These are phyloP conservation scores for Carcharodon carcharias DNA, from an alignment of 2,797 vertebrate genomes.

Conservation along the genomic window DNA sequence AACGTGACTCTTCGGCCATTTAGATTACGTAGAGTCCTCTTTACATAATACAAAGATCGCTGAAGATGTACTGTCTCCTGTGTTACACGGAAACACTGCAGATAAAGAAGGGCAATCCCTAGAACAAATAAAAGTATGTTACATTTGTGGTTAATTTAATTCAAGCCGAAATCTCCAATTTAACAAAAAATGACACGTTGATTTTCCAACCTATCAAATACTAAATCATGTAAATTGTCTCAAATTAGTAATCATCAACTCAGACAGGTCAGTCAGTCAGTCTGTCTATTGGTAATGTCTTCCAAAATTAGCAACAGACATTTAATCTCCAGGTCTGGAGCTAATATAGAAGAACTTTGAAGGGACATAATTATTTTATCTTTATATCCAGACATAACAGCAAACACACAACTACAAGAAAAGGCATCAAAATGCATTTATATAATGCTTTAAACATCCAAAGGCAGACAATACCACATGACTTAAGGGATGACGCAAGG, in stretches of 20 bases:
- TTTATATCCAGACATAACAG: neutral
- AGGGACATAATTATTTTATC: neutral
- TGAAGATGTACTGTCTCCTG: conserved; percentile 71
- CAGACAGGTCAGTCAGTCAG: neutral
- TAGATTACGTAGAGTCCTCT: conserved; percentile 80
- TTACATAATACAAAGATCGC: conserved; percentile 82
- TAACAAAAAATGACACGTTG: neutral
- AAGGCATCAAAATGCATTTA: neutral
- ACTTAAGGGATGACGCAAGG: neutral
- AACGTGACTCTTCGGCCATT: conserved; percentile 85
- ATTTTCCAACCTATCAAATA: neutral
- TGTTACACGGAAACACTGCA: conserved; percentile 74
- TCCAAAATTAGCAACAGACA: neutral
- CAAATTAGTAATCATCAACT: neutral
- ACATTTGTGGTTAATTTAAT: neutral
- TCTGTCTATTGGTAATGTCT: neutral
- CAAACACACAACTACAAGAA: neutral
- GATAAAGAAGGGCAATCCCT: conserved; percentile 87
- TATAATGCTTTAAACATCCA: neutral
- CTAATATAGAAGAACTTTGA: neutral
- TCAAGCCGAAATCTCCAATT: neutral
- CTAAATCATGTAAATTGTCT: neutral
- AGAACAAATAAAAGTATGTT: conserved; percentile 1
- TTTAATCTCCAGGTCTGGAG: neutral
- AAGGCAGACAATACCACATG: neutral